Evolutionary conservation across 2,888 invertebrate genomes (phyloP).

Genomic region (Agonopterix alstromeriana): DNA sequence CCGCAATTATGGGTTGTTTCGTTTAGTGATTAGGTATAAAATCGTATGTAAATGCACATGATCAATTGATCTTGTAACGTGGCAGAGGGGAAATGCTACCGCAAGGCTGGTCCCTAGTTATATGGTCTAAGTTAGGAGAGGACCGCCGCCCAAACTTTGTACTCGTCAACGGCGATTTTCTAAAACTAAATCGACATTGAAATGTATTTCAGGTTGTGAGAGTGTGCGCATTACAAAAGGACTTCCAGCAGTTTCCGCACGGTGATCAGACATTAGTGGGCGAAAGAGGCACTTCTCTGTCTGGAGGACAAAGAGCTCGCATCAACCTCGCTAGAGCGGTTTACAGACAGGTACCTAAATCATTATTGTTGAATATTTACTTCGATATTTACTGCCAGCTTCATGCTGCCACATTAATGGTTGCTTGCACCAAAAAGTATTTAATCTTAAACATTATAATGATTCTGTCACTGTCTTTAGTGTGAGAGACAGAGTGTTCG

Average conservation of each 20-base stretch:
- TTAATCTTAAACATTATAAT: not conserved
- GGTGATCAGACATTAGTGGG: slow-evolving; percentile 88
- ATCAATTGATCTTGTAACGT: too few relatives aligned
- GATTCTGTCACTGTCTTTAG: too few relatives aligned
- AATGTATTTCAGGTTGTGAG: slow-evolving; percentile 63
- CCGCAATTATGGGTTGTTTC: too few relatives aligned
- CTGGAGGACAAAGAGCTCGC: slow-evolving; percentile 89
- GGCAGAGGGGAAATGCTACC: too few relatives aligned
- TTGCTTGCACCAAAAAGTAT: too few relatives aligned
- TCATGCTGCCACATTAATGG: not conserved
- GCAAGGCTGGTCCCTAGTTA: too few relatives aligned
- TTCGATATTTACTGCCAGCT: too few relatives aligned
- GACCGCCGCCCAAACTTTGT: too few relatives aligned
- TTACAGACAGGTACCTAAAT: slow-evolving; percentile 73
- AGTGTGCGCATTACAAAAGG: slow-evolving; percentile 83
- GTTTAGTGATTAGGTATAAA: too few relatives aligned
- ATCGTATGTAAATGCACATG: too few relatives aligned
- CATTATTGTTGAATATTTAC: not conserved
- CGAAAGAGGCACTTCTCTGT: slow-evolving; percentile 87
- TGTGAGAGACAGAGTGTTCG: too few relatives aligned
- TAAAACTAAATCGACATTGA: not conserved
- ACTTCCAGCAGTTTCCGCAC: slow-evolving; percentile 83
- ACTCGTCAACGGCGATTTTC: not conserved
- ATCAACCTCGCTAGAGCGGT: slow-evolving; percentile 83
- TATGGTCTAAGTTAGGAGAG: too few relatives aligned